These are phyloP conservation scores for Ahaetulla prasina DNA, from an alignment of 2,113 vertebrate species.

Conservation along the genomic window DNA sequence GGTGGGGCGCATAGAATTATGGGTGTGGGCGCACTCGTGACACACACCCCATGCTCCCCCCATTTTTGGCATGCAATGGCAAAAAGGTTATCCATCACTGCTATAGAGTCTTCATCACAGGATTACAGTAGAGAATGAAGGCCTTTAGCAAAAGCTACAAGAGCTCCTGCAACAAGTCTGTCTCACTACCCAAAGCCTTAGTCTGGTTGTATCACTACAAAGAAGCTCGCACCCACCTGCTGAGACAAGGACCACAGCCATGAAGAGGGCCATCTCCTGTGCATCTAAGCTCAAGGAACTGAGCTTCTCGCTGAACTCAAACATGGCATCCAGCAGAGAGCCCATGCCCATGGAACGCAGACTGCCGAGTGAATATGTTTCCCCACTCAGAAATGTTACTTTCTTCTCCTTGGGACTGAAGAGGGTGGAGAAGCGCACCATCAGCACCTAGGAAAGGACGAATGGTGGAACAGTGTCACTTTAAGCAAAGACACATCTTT, in stretches of 20 bases:
- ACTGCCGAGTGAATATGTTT: slow-evolving; percentile 77
- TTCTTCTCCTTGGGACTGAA: slow-evolving; percentile 81
- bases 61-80: too few relatives aligned
- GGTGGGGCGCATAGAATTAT: too few relatives aligned
- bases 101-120: background rate
- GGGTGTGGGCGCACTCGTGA: too few relatives aligned
- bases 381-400: slow-evolving; percentile 81
- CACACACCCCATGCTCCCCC: too few relatives aligned
- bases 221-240: slow-evolving; percentile 67
- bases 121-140: too few relatives aligned
- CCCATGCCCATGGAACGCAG: slow-evolving; percentile 82
- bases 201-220: background rate
- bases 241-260: slow-evolving; percentile 83
- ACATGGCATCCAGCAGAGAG: slow-evolving; percentile 80
- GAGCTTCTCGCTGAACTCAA: slow-evolving; percentile 84
- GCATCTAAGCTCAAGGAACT: slow-evolving; percentile 72
- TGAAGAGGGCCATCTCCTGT: slow-evolving; percentile 85
- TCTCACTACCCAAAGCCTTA: background rate
- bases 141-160: background rate
- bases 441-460: slow-evolving; percentile 71
- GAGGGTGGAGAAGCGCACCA: slow-evolving; percentile 82
- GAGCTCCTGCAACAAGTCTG: background rate
- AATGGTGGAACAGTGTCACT: background rate
- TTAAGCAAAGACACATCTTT: background rate
- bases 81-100: too few relatives aligned